Base-by-base conservation (phyloP, 2,888 invertebrate genomes). In the Drosophila putrida region DNA sequence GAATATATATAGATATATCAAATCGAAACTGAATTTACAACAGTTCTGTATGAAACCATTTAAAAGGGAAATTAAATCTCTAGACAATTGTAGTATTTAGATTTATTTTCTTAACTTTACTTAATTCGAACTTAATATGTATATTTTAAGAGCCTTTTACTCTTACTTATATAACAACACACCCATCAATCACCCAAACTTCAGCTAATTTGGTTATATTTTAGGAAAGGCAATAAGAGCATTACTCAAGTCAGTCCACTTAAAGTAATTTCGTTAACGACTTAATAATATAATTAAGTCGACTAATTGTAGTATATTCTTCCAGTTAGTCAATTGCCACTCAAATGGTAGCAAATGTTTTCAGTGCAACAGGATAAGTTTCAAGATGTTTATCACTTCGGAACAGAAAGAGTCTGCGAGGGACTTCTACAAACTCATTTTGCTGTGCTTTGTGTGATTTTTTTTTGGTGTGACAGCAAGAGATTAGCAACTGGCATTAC, bases 101-200 rank as follows among this genome's bases (percentile, higher is more conserved):
- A 6, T 31, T 5, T 31, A 31, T 31, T 31, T 9, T 31, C 8
- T 6, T 31, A 20, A 15, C 9, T 39, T 15, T 39, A 15, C 15
- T 39, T 8, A 39, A 4, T 6, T 20, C 4, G 1, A 33, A 33
- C 33, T 41, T 25, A 25, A 39, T 1, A 13, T 20, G 20, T 20
- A 20, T 4, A 33, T 3, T 43, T 28, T 20, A 31, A 25, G 33
- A 36, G 10, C 9, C 20, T 25, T 9, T n/a, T 10, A 20, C 8
- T 9, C 13, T 10, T 6, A 10, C 6, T 33, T 10, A 4, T n/a
- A 38, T 35, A 25, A 10, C 13, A 13, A 46, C 9, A 11, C 4
- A 11, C 31, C 66, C 75, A 82, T 82, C 85, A 84, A 82, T 87
- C 82, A 82, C 47, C 55, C 13, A 33, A 65, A 66, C 53, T 54